Conservation (phyloP, 2,113 vertebrate genomes). For the Corythoichthys haematopterus region DNA sequence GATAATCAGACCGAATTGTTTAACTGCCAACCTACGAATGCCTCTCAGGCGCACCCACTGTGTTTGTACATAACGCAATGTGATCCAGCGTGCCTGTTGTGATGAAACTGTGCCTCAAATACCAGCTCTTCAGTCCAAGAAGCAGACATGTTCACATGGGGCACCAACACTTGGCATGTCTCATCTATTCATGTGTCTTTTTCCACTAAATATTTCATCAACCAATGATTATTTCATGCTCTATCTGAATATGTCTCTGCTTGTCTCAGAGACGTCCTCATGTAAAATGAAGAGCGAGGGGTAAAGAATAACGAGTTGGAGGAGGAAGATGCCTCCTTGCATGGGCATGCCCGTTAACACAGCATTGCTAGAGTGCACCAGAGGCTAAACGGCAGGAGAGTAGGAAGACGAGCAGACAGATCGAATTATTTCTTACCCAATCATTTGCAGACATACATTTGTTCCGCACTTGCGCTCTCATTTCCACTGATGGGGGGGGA, state of each 20-base stretch:
- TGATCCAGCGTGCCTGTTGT: background rate
- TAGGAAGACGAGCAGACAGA: conserved; percentile 40
- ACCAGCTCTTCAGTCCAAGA: background rate
- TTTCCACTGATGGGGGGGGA: conserved; percentile 17
- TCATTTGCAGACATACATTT: conserved; percentile 50
- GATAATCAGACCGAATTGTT: background rate
- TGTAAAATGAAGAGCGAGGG: conserved; percentile 23
- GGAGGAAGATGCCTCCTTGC: conserved; percentile 32
- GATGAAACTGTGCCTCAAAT: background rate
- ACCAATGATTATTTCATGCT: conserved; percentile 70
- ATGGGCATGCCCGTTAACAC: conserved; percentile 38
- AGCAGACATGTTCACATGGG: conserved; percentile 28
- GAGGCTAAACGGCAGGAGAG: conserved; percentile 39
- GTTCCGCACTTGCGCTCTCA: conserved; percentile 37
- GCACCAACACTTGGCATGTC: conserved; percentile 46
- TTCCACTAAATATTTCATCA: conserved; percentile 71
- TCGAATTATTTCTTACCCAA: conserved; percentile 38
- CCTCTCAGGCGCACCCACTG: background rate
- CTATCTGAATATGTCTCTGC: conserved; percentile 52
- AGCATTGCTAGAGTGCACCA: conserved; percentile 29
- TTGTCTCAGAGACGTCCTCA: conserved; percentile 39
- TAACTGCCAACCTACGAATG: no score
- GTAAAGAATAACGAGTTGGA: conserved; percentile 5
- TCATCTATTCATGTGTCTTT: conserved; percentile 59
- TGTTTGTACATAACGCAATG: background rate